Evolutionary conservation across 2,797 vertebrate genomes (phyloP).

Genomic region (Phoeniculus purpureus): DNA sequence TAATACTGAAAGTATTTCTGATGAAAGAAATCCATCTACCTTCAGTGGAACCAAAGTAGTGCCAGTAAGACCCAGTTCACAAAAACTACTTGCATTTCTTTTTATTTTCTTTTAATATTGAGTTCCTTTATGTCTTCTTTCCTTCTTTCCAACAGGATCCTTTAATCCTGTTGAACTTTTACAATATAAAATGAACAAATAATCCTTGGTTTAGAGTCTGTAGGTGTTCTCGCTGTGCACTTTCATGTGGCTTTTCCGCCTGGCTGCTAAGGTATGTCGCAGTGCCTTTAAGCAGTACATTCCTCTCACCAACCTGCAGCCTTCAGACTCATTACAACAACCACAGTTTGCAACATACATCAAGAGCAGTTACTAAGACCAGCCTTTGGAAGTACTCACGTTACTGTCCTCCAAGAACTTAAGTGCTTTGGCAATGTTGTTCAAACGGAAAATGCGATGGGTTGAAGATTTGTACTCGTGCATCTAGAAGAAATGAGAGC

Average conservation of each 20-base stretch:
- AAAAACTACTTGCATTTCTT: conserved; percentile 36
- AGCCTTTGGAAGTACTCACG: conserved; percentile 80
- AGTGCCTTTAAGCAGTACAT: not conserved
- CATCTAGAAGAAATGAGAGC: conserved; percentile 79
- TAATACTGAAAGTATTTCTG: conserved; percentile 19
- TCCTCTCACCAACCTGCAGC: not conserved
- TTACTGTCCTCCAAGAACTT: conserved; percentile 95
- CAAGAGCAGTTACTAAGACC: not conserved
- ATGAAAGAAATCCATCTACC: not conserved
- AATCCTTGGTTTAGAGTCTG: conserved; percentile 8
- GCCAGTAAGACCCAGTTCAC: not conserved
- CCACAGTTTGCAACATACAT: not conserved
- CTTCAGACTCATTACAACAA: not conserved
- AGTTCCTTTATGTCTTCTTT: not conserved
- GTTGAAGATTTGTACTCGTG: conserved; percentile 92
- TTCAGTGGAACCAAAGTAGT: not conserved
- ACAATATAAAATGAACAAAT: conserved; percentile 29
- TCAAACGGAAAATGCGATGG: conserved; percentile 95
- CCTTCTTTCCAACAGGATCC: not conserved
- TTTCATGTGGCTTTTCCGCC: conserved; percentile 18
- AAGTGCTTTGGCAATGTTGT: conserved; percentile 96
- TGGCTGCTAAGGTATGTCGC: not conserved
- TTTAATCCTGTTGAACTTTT: conserved; percentile 64
- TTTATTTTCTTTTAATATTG: conserved; percentile 56
- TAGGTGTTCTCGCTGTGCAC: not conserved